Conservation (phyloP, 2,113 vertebrate species). For the Tamias sibiricus region DNA sequence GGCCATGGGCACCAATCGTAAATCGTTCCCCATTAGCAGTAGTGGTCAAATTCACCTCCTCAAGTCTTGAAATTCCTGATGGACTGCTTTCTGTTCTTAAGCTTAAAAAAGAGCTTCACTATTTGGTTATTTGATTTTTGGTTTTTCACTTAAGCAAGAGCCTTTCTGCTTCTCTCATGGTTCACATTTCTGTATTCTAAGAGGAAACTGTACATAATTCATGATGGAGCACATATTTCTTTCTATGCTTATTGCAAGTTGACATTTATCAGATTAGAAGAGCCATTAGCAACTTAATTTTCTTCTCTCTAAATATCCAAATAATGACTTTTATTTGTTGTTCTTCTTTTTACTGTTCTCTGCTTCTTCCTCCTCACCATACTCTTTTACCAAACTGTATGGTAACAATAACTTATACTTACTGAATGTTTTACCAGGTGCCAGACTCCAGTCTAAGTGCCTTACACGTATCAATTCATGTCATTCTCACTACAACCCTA, state of each 20-base stretch:
- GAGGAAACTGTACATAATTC: not conserved
- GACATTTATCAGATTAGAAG: conserved; percentile 46
- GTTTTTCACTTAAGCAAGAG: not conserved
- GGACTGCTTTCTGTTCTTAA: not conserved
- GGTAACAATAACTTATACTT: not conserved
- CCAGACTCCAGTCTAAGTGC: not conserved
- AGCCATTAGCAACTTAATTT: conserved; percentile 31
- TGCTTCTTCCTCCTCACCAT: not conserved
- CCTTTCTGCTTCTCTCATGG: not conserved
- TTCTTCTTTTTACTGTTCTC: not conserved
- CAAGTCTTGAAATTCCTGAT: not conserved
- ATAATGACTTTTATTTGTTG: not conserved
- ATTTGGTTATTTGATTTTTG: conserved; percentile 42
- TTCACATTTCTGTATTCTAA: conserved; percentile 19
- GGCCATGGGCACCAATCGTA: conserved; percentile 7
- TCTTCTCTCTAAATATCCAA: not conserved
- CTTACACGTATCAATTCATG: not conserved
- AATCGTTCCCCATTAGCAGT: conserved; percentile 52
- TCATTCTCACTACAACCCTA: not conserved
- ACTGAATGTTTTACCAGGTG: not conserved
- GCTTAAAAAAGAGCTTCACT: not conserved
- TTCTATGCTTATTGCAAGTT: not conserved
- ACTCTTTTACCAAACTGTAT: not conserved
- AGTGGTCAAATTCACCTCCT: conserved; percentile 10
- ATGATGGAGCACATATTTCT: not conserved